A percentile compares a stretch with the other conserved stretches of the same genome.
phyloP scores from a whole-genome alignment of 2,113 vertebrate species.

The Brachionichthys hirsutus region DNA sequence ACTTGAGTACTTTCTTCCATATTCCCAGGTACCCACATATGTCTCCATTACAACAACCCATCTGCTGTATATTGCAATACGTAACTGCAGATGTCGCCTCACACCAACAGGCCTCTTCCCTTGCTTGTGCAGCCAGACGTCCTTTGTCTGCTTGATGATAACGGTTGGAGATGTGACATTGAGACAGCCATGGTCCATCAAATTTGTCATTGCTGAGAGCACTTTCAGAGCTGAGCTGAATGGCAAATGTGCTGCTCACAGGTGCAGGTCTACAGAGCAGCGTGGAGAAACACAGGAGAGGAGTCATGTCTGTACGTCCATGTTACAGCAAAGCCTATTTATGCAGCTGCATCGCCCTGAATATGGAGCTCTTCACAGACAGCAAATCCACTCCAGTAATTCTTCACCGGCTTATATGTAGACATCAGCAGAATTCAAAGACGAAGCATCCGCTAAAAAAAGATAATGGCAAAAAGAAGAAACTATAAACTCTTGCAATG shows the following conservation, averaged over 20 bases:
- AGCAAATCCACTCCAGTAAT: conserved; percentile 26
- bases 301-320: conserved; percentile 22
- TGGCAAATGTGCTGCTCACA: conserved; percentile 39
- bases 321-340: conserved; percentile 35
- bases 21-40: too few species aligned
- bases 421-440: conserved; percentile 23
- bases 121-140: conserved; percentile 5
- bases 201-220: conserved; percentile 45
- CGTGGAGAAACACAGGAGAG: conserved; percentile 9
- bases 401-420: conserved; percentile 26
- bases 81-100: not conserved
- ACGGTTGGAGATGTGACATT: conserved; percentile 45
- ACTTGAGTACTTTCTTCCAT: too few species aligned
- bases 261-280: not conserved
- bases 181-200: conserved; percentile 34
- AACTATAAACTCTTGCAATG: conserved; percentile 7
- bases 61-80: too few species aligned
- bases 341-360: conserved; percentile 44
- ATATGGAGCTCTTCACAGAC: conserved; percentile 14
- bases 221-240: conserved; percentile 56
- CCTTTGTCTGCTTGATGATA: conserved; percentile 26
- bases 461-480: conserved; percentile 8
- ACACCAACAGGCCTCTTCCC: conserved; percentile 10
- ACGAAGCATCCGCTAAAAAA: conserved; percentile 7
- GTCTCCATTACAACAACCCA: too few species aligned